Conservation (phyloP, 1,140 invertebrate genomes). For the Chironomus striatipennis region DNA sequence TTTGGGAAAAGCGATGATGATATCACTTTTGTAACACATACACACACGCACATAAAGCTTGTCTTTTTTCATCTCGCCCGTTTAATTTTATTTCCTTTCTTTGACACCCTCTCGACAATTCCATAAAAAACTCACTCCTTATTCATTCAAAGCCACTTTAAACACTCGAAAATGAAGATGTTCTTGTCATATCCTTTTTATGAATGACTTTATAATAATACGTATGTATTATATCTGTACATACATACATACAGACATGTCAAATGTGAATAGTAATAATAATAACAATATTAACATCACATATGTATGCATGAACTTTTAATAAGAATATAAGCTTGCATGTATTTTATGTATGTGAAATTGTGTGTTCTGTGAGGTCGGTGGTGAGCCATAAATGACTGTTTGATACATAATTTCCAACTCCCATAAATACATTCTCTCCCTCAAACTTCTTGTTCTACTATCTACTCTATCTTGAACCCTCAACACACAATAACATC, state of each 20-base stretch:
- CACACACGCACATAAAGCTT: too few relatives aligned
- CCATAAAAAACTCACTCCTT: not conserved
- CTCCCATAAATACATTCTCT: not conserved
- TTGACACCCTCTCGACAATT: not conserved
- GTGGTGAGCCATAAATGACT: not conserved
- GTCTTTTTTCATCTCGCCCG: too few relatives aligned
- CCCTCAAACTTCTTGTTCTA: not conserved
- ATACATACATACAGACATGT: too few relatives aligned
- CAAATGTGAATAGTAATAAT: too few relatives aligned
- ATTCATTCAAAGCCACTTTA: conserved; percentile 9
- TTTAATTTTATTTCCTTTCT: not conserved
- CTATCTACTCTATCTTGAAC: too few relatives aligned
- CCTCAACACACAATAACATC: too few relatives aligned
- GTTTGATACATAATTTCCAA: not conserved
- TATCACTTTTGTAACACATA: not conserved
- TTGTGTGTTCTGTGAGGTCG: not conserved
- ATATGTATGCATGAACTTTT: not conserved
- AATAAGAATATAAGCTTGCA: not conserved
- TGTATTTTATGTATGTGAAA: not conserved
- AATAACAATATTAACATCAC: too few relatives aligned
- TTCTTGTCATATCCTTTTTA: conserved; percentile 19
- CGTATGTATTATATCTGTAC: not conserved
- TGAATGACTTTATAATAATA: not conserved
- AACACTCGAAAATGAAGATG: conserved; percentile 20
- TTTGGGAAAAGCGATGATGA: not conserved